Evolutionary conservation across 2,888 invertebrate genomes (phyloP), one percentile per base, ranked within the genome.

Genomic region (Chloromyia formosa): DNA sequence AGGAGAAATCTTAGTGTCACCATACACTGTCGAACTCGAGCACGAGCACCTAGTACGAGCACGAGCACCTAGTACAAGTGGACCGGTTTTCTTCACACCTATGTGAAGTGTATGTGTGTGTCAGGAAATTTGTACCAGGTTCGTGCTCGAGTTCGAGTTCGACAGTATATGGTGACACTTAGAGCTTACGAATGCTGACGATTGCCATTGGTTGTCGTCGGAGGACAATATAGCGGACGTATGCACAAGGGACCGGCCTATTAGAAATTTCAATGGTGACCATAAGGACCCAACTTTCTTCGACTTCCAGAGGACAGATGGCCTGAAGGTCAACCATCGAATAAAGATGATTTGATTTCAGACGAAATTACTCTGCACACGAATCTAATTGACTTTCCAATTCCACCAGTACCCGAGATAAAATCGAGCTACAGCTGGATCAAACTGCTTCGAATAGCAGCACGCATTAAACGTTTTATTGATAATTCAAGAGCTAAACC

Each of bases 1-100:
- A 5, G 27, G 62, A 23, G 62, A 27, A 35, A 62, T 62, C n/a
- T 27, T 62, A n/a, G n/a, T n/a, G n/a, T n/a, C n/a, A n/a, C n/a
- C n/a, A n/a, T n/a, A n/a, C n/a, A n/a, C n/a, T n/a, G n/a, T n/a
- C n/a, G n/a, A n/a, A n/a, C n/a, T n/a, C n/a, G n/a, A n/a, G n/a
- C n/a, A n/a, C n/a, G n/a, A n/a, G n/a, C n/a, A n/a, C n/a, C n/a
- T n/a, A n/a, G n/a, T n/a, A n/a, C n/a, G n/a, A n/a, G n/a, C n/a
- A n/a, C n/a, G n/a, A n/a, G n/a, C n/a, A n/a, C n/a, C n/a, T n/a
- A n/a, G n/a, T n/a, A n/a, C n/a, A n/a, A n/a, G n/a, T n/a, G n/a
- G n/a, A n/a, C n/a, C n/a, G n/a, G n/a, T n/a, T n/a, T n/a, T n/a
- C n/a, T n/a, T n/a, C n/a, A n/a, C n/a, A n/a, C n/a, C n/a, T n/a